A percentile compares a stretch with the other conserved stretches of the same genome.
Conservation (phyloP, 2,888 invertebrate species). For the Epirrita christyi region DNA sequence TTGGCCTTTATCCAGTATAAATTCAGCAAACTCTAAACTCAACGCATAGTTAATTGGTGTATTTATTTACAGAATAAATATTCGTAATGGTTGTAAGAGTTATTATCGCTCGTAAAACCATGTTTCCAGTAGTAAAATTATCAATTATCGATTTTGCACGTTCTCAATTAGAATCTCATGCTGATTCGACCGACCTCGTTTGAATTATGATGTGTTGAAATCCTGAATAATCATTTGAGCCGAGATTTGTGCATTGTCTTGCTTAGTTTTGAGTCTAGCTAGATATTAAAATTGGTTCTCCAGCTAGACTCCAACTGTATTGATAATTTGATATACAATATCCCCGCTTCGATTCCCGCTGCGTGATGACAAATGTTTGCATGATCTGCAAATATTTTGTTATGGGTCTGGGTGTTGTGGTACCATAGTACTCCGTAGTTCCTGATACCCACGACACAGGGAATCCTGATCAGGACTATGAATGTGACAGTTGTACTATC, state of each 20-base stretch:
- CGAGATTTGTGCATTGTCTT: too few relatives aligned
- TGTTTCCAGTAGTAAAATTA: conserved; percentile 28
- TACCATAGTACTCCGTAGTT: too few relatives aligned
- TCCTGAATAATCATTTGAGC: conserved; percentile 4
- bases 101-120: conserved; percentile 32
- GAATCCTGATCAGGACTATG: too few relatives aligned
- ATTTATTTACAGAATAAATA: conserved; percentile 22
- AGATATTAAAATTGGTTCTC: background rate
- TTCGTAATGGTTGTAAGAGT: conserved; percentile 9
- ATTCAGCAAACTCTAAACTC: conserved; percentile 2
- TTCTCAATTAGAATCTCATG: conserved; percentile 17
- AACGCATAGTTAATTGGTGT: conserved; percentile 16
- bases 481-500: too few relatives aligned
- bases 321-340: too few relatives aligned
- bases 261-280: background rate
- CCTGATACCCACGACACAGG: too few relatives aligned
- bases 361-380: too few relatives aligned
- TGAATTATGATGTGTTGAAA: conserved; percentile 17
- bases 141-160: conserved; percentile 32
- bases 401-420: too few relatives aligned
- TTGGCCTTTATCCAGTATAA: background rate
- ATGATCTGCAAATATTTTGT: too few relatives aligned
- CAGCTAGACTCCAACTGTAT: too few relatives aligned
- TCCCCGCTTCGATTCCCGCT: too few relatives aligned
- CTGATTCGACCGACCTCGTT: conserved; percentile 15